These are phyloP conservation scores for Herminia tarsipennalis DNA, from an alignment of 2,888 invertebrate genomes.

Conservation along the genomic window DNA sequence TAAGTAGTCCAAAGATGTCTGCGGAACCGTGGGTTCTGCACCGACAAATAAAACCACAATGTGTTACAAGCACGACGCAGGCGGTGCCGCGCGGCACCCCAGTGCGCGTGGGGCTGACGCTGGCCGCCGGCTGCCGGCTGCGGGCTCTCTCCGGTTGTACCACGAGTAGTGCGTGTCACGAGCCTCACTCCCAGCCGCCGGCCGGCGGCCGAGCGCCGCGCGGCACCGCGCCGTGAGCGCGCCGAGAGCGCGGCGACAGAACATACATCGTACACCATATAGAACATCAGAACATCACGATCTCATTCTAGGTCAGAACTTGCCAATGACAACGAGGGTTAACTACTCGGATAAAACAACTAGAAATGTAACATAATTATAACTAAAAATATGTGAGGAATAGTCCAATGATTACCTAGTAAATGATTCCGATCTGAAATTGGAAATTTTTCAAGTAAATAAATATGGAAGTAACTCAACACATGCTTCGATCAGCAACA, in stretches of 20 bases:
- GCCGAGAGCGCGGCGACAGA: slow-evolving; percentile 49
- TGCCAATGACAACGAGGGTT: slow-evolving; percentile 61
- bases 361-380: slow-evolving; percentile 60
- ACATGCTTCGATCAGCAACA: slow-evolving; percentile 54
- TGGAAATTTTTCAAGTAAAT: slow-evolving; percentile 80
- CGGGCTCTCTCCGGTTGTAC: neutral
- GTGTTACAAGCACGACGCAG: slow-evolving; percentile 72
- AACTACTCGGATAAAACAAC: slow-evolving; percentile 73
- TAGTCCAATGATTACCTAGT: slow-evolving; percentile 82
- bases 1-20: slow-evolving; percentile 84
- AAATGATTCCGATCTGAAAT: slow-evolving; percentile 87
- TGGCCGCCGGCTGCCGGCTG: slow-evolving; percentile 15
- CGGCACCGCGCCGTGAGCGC: slow-evolving; percentile 1
- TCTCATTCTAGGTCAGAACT: slow-evolving; percentile 61
- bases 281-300: slow-evolving; percentile 51
- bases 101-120: too few relatives aligned
- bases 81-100: slow-evolving; percentile 15
- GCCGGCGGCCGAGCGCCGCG: slow-evolving; percentile 13
- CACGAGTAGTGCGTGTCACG: neutral
- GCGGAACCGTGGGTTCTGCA: slow-evolving; percentile 83
- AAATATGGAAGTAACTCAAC: slow-evolving; percentile 53
- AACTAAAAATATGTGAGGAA: slow-evolving; percentile 64
- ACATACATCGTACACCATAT: slow-evolving; percentile 57
- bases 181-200: neutral
- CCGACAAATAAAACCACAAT: slow-evolving; percentile 81